These are phyloP conservation scores for Peromyscus polionotus DNA, from an alignment of 2,113 vertebrate species.

Conservation along the genomic window DNA sequence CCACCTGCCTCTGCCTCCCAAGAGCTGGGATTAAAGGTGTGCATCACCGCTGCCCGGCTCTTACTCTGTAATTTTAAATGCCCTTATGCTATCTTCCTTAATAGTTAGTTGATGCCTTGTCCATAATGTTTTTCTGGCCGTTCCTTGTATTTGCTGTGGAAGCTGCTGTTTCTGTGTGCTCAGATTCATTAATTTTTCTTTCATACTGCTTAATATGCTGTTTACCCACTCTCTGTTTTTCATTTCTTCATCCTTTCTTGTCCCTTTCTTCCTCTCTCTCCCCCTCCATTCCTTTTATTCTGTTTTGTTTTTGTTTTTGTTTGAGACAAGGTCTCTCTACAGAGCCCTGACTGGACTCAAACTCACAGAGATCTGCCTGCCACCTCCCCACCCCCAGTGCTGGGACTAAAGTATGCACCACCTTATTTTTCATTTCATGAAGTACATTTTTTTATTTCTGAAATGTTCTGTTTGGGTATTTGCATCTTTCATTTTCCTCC, in stretches of 20 bases:
- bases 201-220: neutral
- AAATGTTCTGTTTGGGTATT: neutral
- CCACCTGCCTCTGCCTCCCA: too few species aligned
- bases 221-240: neutral
- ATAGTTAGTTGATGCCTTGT: neutral
- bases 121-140: neutral
- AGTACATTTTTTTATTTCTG: constrained; percentile 38
- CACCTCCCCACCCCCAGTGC: neutral
- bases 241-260: neutral
- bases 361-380: neutral
- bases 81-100: neutral
- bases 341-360: neutral
- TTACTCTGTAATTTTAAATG: neutral
- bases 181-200: neutral
- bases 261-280: too few species aligned
- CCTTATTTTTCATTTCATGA: neutral
- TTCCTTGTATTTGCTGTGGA: neutral
- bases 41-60: too few species aligned
- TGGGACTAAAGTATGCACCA: neutral
- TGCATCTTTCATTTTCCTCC: neutral
- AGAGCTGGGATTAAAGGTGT: too few species aligned
- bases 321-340: neutral
- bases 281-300: too few species aligned
- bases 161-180: neutral
- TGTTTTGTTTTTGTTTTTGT: neutral